Conservation (phyloP, 2,113 vertebrate genomes). For the Ginglymostoma cirratum region DNA sequence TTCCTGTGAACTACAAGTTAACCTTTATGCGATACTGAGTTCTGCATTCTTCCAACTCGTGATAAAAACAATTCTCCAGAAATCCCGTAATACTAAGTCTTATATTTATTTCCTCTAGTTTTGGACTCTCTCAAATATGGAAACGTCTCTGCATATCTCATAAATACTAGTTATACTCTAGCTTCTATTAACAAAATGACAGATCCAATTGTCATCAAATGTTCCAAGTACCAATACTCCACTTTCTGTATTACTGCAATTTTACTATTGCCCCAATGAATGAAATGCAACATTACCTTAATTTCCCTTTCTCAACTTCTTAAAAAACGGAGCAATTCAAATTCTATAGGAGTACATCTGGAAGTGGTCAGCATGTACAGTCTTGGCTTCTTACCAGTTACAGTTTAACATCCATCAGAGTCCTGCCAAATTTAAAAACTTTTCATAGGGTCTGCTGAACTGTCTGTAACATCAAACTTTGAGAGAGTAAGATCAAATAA, state of each 20-base stretch:
- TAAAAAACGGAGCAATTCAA: neutral
- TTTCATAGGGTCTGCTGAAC: neutral
- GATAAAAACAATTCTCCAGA: neutral
- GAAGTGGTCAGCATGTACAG: neutral
- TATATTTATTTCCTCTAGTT: neutral
- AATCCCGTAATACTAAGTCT: neutral
- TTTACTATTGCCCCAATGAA: neutral
- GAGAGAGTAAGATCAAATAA: neutral
- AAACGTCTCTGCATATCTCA: neutral
- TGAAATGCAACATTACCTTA: neutral
- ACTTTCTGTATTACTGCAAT: neutral
- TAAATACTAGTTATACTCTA: neutral
- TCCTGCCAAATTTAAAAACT: neutral
- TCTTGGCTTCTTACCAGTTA: neutral
- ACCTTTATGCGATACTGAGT: neutral
- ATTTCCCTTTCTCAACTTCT: neutral
- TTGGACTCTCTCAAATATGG: neutral
- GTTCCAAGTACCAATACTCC: neutral
- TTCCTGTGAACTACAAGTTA: neutral
- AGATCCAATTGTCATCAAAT: neutral
- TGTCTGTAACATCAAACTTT: neutral
- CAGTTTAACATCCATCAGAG: neutral
- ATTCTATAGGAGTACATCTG: neutral
- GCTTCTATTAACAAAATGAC: neutral
- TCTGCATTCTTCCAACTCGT: neutral